Base-by-base conservation (phyloP, 2,113 vertebrate genomes). In the Gambusia affinis region DNA sequence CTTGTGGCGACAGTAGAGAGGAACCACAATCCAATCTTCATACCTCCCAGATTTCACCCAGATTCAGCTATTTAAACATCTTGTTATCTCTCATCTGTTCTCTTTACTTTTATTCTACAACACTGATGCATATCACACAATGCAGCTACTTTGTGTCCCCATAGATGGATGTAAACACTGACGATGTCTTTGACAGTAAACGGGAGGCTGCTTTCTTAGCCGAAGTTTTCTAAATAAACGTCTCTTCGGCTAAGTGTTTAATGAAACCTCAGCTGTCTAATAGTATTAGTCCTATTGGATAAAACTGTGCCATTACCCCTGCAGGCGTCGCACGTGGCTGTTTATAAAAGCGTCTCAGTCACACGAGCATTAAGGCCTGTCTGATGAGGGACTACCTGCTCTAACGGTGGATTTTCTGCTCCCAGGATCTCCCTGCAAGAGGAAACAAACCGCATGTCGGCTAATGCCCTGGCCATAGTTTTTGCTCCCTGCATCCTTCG, bases 401-500 rank as follows among this genome's bases (percentile, higher is more conserved):
- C 30, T 86, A 67, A 85, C 1, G 3, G 27, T 64, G 2, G 70
- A 64, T 33, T 57, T 83, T 11, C 60, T 85, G 31, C 82, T 73
- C 89, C 85, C 77, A 99, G 98, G 93, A 97, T 99, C 72, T 96
- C 96, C 64, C 92, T 97, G 57, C 96, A 99, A 84, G 98, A 99
- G 67, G 97, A 99, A 3, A 98, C 97, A 42, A 99, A 99, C 86
- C 96, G 98, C 10, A 99, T 99, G 98, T 99, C 98, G 30, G 96
- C 97, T 6, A 99, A 99, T 0, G 98, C 98, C 60, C 86, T 99
- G 90, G 98, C 98, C 64, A 99, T 99, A 2, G 98, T 99, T 27
- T 99, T 99, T 76, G 98, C 98, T 28, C 98, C 98, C 19, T 99
- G 98, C 72, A 97, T 99, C 88, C 96, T 99, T 30, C 98, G 98